These are phyloP conservation scores for Procavia capensis DNA, from an alignment of 2,113 vertebrate species.

Conservation along the genomic window DNA sequence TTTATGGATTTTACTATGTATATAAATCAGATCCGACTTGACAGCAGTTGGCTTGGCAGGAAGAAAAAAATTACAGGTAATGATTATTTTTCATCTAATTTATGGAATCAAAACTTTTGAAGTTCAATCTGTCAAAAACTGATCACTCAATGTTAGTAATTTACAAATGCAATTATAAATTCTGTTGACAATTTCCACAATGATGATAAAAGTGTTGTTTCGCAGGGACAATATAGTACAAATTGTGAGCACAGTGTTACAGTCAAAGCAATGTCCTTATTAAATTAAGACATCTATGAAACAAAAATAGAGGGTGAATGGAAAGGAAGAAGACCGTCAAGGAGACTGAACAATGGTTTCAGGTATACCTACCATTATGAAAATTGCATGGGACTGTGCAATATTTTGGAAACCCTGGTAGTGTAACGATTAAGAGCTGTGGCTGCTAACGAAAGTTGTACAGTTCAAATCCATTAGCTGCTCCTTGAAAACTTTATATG, in stretches of 20 bases:
- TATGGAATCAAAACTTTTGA: not conserved
- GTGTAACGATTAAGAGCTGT: no score
- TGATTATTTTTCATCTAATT: not conserved
- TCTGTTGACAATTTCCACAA: not conserved
- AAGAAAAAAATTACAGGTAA: not conserved
- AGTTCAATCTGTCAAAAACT: not conserved
- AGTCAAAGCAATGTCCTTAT: not conserved
- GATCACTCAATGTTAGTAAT: not conserved
- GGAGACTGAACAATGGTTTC: no score
- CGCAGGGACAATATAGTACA: not conserved
- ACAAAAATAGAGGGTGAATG: not conserved
- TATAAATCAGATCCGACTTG: no score
- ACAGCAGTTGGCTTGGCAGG: no score
- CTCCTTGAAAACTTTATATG: no score
- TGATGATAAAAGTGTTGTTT: not conserved
- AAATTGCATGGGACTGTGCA: no score
- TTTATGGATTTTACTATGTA: not conserved
- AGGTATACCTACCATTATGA: no score
- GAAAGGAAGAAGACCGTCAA: no score
- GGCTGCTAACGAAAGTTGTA: no score
- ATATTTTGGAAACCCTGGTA: no score
- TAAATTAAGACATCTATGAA: not conserved
- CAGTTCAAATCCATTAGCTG: no score
- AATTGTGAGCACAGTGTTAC: not conserved
- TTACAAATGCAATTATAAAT: not conserved